Conservation (phyloP, 2,888 invertebrate genomes). For the Aplocera efformata region DNA sequence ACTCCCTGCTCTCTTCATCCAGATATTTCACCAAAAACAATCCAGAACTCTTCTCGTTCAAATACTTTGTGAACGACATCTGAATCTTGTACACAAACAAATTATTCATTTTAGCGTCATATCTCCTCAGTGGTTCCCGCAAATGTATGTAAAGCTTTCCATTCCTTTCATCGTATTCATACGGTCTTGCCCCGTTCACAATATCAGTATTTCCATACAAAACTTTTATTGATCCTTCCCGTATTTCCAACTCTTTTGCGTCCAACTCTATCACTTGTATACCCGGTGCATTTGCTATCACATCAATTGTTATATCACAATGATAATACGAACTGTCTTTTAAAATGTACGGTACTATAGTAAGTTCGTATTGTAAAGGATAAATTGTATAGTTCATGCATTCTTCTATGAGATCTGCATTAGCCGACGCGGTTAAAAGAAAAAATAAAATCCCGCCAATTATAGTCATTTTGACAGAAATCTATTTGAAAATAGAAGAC, state of each 20-base stretch:
- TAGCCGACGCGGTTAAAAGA: constrained; percentile 40
- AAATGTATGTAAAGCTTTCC: constrained; percentile 60
- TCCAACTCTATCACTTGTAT: constrained; percentile 58
- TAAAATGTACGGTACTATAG: constrained; percentile 53
- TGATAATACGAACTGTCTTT: constrained; percentile 52
- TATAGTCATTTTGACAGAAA: constrained; percentile 34
- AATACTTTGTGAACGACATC: constrained; percentile 50
- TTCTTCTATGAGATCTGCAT: constrained; percentile 56
- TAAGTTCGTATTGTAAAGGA: constrained; percentile 67
- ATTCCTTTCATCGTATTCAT: constrained; percentile 43
- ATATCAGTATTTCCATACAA: constrained; percentile 48
- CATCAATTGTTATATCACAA: constrained; percentile 59
- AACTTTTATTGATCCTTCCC: constrained; percentile 49
- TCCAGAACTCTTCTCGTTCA: constrained; percentile 47
- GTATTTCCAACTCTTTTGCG: constrained; percentile 54
- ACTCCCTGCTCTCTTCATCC: constrained; percentile 39
- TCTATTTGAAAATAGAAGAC: constrained; percentile 10
- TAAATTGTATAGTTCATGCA: constrained; percentile 72
- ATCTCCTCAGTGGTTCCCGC: constrained; percentile 50
- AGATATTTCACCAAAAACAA: constrained; percentile 58
- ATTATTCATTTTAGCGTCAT: constrained; percentile 35
- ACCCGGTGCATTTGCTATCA: constrained; percentile 61
- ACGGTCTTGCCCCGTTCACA: constrained; percentile 54
- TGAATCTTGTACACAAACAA: constrained; percentile 51
- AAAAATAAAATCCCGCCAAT: constrained; percentile 37